Conservation (phyloP, 2,888 invertebrate species). For the Pollenia angustigena region DNA sequence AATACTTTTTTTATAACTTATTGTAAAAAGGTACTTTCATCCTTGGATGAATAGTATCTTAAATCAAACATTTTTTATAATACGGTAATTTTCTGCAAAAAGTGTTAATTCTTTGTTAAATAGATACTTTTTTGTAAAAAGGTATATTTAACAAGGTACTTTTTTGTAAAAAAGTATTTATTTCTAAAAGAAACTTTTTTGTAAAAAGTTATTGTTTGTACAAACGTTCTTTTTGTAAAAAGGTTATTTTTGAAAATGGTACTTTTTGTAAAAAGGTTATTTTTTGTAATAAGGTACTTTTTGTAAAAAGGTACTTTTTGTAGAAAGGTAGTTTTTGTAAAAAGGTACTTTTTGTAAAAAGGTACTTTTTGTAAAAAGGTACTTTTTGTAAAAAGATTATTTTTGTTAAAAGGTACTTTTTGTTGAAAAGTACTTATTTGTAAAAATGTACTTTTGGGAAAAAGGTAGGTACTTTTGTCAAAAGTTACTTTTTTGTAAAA, state of each 20-base stretch:
- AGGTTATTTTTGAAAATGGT: not conserved
- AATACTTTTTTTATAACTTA: too few species aligned
- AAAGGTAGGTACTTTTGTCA: not conserved
- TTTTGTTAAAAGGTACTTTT: conserved; percentile 1
- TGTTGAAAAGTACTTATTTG: not conserved
- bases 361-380: not conserved
- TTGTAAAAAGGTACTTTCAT: too few species aligned
- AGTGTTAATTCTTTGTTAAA: too few species aligned
- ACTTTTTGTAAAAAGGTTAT: not conserved
- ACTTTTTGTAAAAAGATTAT: not conserved
- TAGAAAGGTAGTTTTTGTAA: not conserved
- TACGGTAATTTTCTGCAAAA: too few species aligned
- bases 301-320: not conserved
- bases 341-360: not conserved
- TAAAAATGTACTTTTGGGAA: not conserved
- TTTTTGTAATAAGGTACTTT: too few species aligned
- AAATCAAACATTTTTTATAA: too few species aligned
- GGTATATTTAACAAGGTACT: too few species aligned
- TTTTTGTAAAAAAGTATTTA: not conserved
- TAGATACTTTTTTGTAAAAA: too few species aligned
- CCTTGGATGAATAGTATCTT: too few species aligned
- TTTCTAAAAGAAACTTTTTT: not conserved
- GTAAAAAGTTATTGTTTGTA: too few species aligned
- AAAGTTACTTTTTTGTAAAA: not conserved
- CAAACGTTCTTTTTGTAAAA: not conserved